These are phyloP conservation scores for Drosophila sproati DNA, from an alignment of 1,140 invertebrate genomes.

Conservation along the genomic window DNA sequence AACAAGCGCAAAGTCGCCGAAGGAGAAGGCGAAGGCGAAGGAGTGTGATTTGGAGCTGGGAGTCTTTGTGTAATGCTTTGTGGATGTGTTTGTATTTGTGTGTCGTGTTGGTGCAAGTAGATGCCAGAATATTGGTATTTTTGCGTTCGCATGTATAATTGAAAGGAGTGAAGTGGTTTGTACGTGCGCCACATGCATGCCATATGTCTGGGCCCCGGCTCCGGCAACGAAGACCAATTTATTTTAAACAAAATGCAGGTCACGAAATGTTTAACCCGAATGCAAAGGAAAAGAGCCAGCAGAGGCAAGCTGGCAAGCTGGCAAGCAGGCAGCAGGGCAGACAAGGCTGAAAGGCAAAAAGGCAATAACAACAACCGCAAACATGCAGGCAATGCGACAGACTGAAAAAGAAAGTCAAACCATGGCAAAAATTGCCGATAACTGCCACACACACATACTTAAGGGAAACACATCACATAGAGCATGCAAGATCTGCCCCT, in stretches of 20 bases:
- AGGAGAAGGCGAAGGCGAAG: slow-evolving; percentile 24
- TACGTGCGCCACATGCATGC: slow-evolving; percentile 80
- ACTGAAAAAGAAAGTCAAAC: slow-evolving; percentile 60
- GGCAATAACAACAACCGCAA: slow-evolving; percentile 36
- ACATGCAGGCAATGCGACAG: slow-evolving; percentile 35
- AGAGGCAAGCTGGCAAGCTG: too few species aligned
- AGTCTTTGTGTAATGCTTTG: slow-evolving; percentile 3
- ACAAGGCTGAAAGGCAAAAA: slow-evolving; percentile 1
- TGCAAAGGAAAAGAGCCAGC: slow-evolving; percentile 33
- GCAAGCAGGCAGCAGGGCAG: slow-evolving; percentile 33
- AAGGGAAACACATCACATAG: slow-evolving; percentile 10
- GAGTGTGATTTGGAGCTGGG: slow-evolving; percentile 12
- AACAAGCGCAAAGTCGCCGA: slow-evolving; percentile 22
- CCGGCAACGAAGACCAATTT: slow-evolving; percentile 64
- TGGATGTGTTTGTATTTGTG: slow-evolving; percentile 3
- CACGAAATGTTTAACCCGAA: slow-evolving; percentile 79
- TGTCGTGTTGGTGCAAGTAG: not conserved
- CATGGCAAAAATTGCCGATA: slow-evolving; percentile 49
- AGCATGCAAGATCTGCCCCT: slow-evolving; percentile 39
- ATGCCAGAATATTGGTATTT: slow-evolving; percentile 35
- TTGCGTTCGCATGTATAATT: slow-evolving; percentile 71
- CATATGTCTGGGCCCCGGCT: slow-evolving; percentile 57
- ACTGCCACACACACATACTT: slow-evolving; percentile 11
- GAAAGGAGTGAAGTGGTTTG: slow-evolving; percentile 80
- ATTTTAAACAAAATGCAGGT: slow-evolving; percentile 80